A percentile compares a stretch with the other conserved stretches of the same genome.
Evolutionary conservation across 2,797 vertebrate genomes (phyloP).

Genomic region (Neostethus bicornis): DNA sequence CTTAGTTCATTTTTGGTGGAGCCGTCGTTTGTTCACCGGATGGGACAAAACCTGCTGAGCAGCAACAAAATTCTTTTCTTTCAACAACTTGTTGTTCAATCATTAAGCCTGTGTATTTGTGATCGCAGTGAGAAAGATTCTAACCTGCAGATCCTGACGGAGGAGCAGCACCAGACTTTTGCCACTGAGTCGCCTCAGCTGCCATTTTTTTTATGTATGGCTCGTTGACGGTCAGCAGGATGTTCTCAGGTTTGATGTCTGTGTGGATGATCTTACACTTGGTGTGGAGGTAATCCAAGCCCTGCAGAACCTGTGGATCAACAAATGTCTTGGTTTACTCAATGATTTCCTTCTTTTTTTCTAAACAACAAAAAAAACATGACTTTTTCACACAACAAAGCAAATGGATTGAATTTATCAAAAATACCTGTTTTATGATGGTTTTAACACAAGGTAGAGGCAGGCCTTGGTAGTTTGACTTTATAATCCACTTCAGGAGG

Average conservation of each 20-base stretch:
- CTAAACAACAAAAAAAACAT: no score
- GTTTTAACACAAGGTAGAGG: conserved; percentile 92
- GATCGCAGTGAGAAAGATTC: conserved; percentile 19
- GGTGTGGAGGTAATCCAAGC: conserved; percentile 94
- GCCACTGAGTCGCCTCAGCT: conserved; percentile 95
- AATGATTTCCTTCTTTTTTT: no score
- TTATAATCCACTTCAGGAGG: conserved; percentile 98
- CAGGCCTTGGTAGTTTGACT: conserved; percentile 97
- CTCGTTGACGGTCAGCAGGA: conserved; percentile 93
- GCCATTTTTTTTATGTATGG: conserved; percentile 93
- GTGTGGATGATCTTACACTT: conserved; percentile 98
- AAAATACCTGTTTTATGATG: conserved; percentile 93
- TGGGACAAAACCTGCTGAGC: conserved; percentile 7
- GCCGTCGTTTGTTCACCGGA: background rate
- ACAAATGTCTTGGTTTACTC: background rate
- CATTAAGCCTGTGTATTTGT: background rate
- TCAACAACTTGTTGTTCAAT: conserved; percentile 36
- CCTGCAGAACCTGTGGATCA: conserved; percentile 88
- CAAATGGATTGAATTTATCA: no score
- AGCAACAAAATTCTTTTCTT: background rate
- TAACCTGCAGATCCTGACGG: conserved; percentile 96
- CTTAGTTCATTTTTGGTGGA: background rate
- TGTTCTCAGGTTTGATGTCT: conserved; percentile 98
- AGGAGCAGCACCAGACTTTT: conserved; percentile 89
- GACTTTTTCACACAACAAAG: no score